These are phyloP conservation scores for Atrichornis clamosus DNA, from an alignment of 2,113 vertebrate genomes.

Conservation along the genomic window DNA sequence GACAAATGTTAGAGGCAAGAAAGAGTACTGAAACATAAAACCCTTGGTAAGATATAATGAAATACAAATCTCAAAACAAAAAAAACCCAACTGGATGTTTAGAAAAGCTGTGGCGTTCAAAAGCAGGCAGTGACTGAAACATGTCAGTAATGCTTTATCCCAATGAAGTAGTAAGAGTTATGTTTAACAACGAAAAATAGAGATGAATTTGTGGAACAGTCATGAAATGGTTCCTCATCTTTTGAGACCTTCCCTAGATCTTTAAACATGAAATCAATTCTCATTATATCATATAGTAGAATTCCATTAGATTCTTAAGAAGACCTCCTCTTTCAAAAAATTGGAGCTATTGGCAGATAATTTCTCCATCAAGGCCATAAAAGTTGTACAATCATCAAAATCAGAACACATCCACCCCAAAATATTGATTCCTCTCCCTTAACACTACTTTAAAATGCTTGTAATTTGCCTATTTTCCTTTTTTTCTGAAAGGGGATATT, in stretches of 20 bases:
- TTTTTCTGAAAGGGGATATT: neutral
- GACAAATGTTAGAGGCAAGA: neutral
- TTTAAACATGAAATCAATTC: neutral
- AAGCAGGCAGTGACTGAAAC: neutral
- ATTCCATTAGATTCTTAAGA: neutral
- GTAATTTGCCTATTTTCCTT: neutral
- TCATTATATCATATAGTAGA: neutral
- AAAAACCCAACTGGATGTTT: rapidly evolving
- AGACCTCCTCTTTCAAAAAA: neutral
- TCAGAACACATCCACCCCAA: neutral
- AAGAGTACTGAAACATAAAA: neutral
- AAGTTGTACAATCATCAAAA: neutral
- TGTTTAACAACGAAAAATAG: neutral
- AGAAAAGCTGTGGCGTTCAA: neutral
- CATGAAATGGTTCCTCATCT: neutral
- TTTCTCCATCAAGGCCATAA: neutral
- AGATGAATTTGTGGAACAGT: neutral
- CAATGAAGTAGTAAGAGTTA: neutral
- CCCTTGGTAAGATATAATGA: neutral
- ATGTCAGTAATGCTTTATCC: neutral
- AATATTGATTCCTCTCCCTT: neutral
- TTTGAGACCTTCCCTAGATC: neutral
- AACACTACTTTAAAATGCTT: neutral
- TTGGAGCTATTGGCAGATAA: neutral
- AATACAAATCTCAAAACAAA: neutral